Evolutionary conservation across 1,140 invertebrate genomes (phyloP).

Genomic region (Drosophila neocordata): DNA sequence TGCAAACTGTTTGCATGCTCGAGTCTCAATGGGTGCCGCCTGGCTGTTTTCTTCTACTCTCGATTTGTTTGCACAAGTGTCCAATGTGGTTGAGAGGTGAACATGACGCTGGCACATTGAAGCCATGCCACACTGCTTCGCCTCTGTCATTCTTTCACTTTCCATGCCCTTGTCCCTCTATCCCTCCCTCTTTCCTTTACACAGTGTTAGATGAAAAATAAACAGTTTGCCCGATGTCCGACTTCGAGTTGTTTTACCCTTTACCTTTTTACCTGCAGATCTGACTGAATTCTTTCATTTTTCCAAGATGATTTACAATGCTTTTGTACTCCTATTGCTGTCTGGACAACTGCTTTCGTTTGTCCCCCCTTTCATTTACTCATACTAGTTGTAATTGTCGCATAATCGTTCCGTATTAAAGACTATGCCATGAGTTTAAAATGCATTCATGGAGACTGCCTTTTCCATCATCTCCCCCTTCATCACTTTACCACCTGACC

Average conservation of each 20-base stretch:
- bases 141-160: background rate
- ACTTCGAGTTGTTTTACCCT: slow-evolving; percentile 14
- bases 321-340: slow-evolving; percentile 4
- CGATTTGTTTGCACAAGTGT: slow-evolving; percentile 72
- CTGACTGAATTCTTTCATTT: slow-evolving; percentile 19
- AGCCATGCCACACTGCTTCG: slow-evolving; percentile 6
- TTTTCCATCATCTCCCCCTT: background rate
- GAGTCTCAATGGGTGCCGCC: slow-evolving; percentile 31
- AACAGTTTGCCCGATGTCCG: slow-evolving; percentile 66
- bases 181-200: slow-evolving; percentile 27
- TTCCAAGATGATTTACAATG: slow-evolving; percentile 5
- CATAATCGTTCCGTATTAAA: slow-evolving; percentile 67
- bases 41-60: slow-evolving; percentile 35
- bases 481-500: background rate
- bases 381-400: slow-evolving; percentile 55
- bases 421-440: slow-evolving; percentile 46
- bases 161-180: slow-evolving; percentile 31
- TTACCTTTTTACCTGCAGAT: slow-evolving; percentile 41
- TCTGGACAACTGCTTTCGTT: background rate
- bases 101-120: slow-evolving; percentile 55
- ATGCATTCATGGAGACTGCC: slow-evolving; percentile 46
- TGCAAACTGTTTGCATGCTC: slow-evolving; percentile 68
- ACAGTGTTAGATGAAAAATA: slow-evolving; percentile 74
- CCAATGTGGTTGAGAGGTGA: slow-evolving; percentile 78
- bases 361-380: slow-evolving; percentile 55